Conservation (phyloP, 2,797 vertebrate genomes). For the Scyliorhinus canicula region DNA sequence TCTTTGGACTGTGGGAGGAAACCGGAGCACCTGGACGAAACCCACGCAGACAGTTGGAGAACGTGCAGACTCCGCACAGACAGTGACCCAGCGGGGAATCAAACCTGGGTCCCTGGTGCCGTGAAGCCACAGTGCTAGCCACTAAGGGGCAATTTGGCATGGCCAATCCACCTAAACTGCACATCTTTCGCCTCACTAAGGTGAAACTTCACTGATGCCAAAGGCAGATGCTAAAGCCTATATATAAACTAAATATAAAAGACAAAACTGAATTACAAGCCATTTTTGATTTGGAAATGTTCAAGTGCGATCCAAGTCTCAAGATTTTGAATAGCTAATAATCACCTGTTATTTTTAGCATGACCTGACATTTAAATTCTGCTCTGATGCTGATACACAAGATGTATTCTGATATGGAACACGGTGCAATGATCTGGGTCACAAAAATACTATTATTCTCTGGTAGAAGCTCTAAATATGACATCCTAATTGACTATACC, state of each 20-base stretch:
- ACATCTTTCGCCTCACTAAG: not conserved
- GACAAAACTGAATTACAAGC: not conserved
- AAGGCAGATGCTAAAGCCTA: not conserved
- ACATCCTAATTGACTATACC: not conserved
- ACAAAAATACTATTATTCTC: not conserved
- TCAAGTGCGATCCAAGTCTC: not conserved
- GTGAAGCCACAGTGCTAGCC: no score
- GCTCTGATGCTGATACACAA: not conserved
- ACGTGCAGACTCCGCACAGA: no score
- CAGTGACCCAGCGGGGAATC: no score
- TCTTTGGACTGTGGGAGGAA: no score
- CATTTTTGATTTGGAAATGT: not conserved
- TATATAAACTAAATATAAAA: not conserved
- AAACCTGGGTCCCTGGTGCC: no score
- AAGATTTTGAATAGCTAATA: not conserved
- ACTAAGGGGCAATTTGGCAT: no score
- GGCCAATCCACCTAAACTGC: no score
- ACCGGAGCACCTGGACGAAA: no score
- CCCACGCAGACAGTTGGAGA: no score
- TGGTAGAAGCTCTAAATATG: not conserved
- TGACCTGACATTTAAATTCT: not conserved
- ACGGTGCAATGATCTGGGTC: not conserved
- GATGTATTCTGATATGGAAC: not conserved
- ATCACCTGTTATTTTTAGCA: not conserved
- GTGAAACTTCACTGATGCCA: not conserved